Evolutionary conservation across 2,113 vertebrate species (phyloP).

Genomic region (Halichoeres trimaculatus): DNA sequence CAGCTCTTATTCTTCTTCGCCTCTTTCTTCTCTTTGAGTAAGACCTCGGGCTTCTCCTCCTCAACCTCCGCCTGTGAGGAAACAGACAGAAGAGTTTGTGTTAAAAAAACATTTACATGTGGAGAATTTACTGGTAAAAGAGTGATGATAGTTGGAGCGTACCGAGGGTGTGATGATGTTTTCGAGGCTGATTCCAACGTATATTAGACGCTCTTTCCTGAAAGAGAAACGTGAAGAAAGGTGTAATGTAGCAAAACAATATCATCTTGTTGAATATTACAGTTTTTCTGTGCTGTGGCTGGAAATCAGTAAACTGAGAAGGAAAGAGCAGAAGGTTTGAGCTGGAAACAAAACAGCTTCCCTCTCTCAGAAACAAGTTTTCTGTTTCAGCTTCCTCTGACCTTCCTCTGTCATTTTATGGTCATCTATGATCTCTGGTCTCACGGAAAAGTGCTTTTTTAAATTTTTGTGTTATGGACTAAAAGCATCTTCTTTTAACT

Average conservation of each 20-base stretch:
- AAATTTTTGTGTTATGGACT: too few relatives aligned
- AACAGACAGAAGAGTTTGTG: not conserved
- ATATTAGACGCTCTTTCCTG: slow-evolving; percentile 96
- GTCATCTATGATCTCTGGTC: too few relatives aligned
- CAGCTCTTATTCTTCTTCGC: slow-evolving; percentile 89
- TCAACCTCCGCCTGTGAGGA: slow-evolving; percentile 59
- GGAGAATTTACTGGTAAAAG: not conserved
- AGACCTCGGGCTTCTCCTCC: slow-evolving; percentile 79
- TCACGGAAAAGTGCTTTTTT: too few relatives aligned
- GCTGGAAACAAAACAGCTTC: too few relatives aligned
- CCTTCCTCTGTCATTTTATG: too few relatives aligned
- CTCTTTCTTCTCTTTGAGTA: slow-evolving; percentile 93
- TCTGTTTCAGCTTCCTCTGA: too few relatives aligned
- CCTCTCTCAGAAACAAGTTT: too few relatives aligned
- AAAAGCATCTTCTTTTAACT: too few relatives aligned
- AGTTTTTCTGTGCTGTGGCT: too few relatives aligned
- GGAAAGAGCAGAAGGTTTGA: too few relatives aligned
- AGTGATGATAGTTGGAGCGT: slow-evolving; percentile 55
- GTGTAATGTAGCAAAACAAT: not conserved
- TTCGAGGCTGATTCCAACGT: slow-evolving; percentile 97
- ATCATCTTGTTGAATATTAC: too few relatives aligned
- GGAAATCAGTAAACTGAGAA: too few relatives aligned
- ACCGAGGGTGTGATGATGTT: slow-evolving; percentile 97
- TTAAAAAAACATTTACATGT: not conserved
- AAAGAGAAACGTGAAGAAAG: slow-evolving; percentile 2